Evolutionary conservation across 2,888 invertebrate genomes (phyloP).

Genomic region (Caenorhabditis imperialis): DNA sequence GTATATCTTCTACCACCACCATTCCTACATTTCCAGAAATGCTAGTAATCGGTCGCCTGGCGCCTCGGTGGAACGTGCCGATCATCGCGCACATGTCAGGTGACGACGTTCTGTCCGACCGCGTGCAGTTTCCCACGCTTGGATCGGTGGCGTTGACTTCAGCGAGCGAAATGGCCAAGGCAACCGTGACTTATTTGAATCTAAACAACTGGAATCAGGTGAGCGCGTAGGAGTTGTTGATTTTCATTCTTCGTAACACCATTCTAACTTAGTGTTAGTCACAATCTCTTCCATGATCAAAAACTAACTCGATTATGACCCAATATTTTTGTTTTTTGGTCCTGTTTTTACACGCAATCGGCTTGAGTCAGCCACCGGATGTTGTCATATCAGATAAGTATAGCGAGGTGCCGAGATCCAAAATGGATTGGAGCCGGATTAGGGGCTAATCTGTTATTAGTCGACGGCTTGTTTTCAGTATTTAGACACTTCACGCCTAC

Average conservation of each 20-base stretch:
- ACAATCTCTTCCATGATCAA: no score
- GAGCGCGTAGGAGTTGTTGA: not conserved
- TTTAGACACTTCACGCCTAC: no score
- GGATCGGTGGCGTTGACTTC: slow-evolving; percentile 77
- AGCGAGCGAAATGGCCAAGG: slow-evolving; percentile 77
- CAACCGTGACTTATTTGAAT: slow-evolving; percentile 72
- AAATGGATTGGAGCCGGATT: slow-evolving; percentile 44
- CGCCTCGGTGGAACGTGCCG: slow-evolving; percentile 77
- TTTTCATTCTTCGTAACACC: no score
- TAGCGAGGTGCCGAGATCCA: slow-evolving; percentile 12
- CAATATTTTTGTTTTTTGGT: no score
- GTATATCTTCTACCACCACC: no score
- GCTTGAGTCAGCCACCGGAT: slow-evolving; percentile 38
- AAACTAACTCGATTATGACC: slow-evolving; percentile 25
- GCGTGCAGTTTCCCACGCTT: slow-evolving; percentile 73
- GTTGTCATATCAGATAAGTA: slow-evolving; percentile 23
- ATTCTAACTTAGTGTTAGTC: no score
- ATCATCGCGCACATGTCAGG: slow-evolving; percentile 78
- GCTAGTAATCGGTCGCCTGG: slow-evolving; percentile 76
- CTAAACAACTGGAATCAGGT: slow-evolving; percentile 76
- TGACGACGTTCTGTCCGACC: slow-evolving; percentile 74
- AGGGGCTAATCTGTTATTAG: slow-evolving; percentile 48
- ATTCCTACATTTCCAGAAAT: slow-evolving; percentile 67
- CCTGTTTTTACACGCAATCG: not conserved
- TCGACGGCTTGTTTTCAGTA: slow-evolving; percentile 31